Base-by-base conservation (phyloP, 2,797 vertebrate genomes). In the Sebastes miniatus region DNA sequence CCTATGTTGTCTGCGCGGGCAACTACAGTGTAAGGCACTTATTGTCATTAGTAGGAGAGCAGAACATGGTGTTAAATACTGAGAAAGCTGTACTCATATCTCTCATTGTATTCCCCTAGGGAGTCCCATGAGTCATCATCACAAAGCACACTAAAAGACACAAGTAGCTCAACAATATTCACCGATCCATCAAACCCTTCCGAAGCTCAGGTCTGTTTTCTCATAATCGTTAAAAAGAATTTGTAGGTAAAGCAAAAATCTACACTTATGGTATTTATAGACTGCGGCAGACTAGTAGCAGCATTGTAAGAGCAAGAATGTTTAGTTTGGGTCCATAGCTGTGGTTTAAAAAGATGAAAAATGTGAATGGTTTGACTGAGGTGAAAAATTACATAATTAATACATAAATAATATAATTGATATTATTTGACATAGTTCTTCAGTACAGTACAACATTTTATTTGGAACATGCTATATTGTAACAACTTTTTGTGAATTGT, bases 121-220 rank as follows among this genome's bases (percentile, higher is more conserved):
- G 32, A 36, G 2, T 62, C 58, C 7, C 8, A 0, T 12, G 52
- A 69, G 10, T 25, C 69, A 25, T 65, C 77, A 27, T 14, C 56
- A 58, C 56, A 86, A 69, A 79, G 13, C 8, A 32, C 4, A 1
- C 11, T 34, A 39, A 10, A 0, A 0, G 83, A 18, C 36, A 8
- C 31, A 66, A 65, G 73, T 66, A 13, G 29, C 10, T 80, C 31
- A 2, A 24, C 83, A 72, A 12, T 50, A 39, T 83, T 86, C n/a
- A 7, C n/a, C 4, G 11, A 66, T 36, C 66, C 76, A 69, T 65
- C 77, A 57, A 74, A 70, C 13, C 13, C 32, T 3, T 18, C 64
- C 5, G 9, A 4, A 0, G 56, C 7, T 59, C 80, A 89, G 88
- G 85, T 85, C 3, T 72, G 70, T 79, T 63, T 1, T 61, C 18